A percentile compares a stretch with the other conserved stretches of the same genome.
These are phyloP conservation scores for Camelus bactrianus DNA, from an alignment of 2,113 vertebrate species.

Conservation along the genomic window DNA sequence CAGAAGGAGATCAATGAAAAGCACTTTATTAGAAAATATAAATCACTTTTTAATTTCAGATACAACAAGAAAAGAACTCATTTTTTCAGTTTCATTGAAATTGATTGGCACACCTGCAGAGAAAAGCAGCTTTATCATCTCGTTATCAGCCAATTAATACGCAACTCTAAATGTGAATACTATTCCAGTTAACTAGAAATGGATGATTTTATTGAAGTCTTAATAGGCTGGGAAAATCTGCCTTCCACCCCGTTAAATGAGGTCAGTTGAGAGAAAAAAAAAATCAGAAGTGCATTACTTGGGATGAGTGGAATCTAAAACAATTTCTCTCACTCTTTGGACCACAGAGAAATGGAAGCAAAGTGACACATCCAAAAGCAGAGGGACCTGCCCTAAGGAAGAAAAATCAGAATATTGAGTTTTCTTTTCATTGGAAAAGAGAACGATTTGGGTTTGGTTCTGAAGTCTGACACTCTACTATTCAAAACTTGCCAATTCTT, in stretches of 20 bases:
- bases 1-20: conserved; percentile 93
- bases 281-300: conserved; percentile 64
- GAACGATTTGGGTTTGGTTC: conserved; percentile 34
- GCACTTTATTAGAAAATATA: conserved; percentile 94
- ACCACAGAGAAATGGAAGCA: conserved; percentile 39
- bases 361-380: background rate
- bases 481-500: background rate
- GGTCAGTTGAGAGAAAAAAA: conserved; percentile 78
- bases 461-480: background rate
- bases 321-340: conserved; percentile 33
- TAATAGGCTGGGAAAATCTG: conserved; percentile 91
- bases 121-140: conserved; percentile 92
- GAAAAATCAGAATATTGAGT: background rate
- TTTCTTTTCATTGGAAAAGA: conserved; percentile 53
- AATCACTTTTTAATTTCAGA: conserved; percentile 95
- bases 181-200: conserved; percentile 92
- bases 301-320: conserved; percentile 58
- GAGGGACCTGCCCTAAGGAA: background rate
- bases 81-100: conserved; percentile 89
- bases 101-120: conserved; percentile 94
- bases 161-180: conserved; percentile 94
- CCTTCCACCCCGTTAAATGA: conserved; percentile 89
- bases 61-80: conserved; percentile 89
- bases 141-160: conserved; percentile 98
- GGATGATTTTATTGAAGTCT: conserved; percentile 94